A percentile compares a stretch with the other conserved stretches of the same genome.
Evolutionary conservation across 2,888 invertebrate species (phyloP).

Genomic region (Seira sanloemensis): DNA sequence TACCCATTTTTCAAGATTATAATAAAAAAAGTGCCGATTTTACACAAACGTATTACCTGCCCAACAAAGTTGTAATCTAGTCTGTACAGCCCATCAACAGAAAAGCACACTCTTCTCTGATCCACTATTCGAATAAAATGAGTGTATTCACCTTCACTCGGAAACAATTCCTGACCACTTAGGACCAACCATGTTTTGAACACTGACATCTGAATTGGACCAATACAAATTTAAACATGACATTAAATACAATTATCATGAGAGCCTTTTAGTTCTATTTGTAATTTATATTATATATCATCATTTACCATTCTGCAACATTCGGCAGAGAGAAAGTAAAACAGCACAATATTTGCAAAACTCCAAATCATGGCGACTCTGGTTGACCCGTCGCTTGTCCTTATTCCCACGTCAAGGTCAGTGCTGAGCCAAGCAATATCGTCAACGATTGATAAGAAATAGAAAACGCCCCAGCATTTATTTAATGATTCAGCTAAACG

Average conservation of each 20-base stretch:
- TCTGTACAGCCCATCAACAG: slow-evolving; percentile 42
- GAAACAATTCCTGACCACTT: slow-evolving; percentile 16
- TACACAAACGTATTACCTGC: slow-evolving; percentile 26
- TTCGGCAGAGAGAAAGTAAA: slow-evolving; percentile 30
- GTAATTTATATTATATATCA: not conserved
- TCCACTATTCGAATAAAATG: slow-evolving; percentile 41
- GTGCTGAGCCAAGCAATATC: slow-evolving; percentile 37
- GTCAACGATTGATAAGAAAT: slow-evolving; percentile 30
- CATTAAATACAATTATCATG: not conserved
- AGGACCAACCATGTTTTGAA: slow-evolving; percentile 43
- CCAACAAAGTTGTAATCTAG: slow-evolving; percentile 43
- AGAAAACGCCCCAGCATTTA: slow-evolving; percentile 27
- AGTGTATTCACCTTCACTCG: slow-evolving; percentile 22
- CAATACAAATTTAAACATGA: not conserved
- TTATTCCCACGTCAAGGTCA: slow-evolving; percentile 42
- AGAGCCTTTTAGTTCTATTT: not conserved
- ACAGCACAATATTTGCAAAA: slow-evolving; percentile 1
- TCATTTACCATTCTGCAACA: slow-evolving; percentile 36
- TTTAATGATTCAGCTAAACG: slow-evolving; percentile 2
- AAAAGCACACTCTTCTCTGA: slow-evolving; percentile 22
- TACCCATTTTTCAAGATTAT: too few species aligned
- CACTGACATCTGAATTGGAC: slow-evolving; percentile 24
- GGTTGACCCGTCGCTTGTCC: too few species aligned
- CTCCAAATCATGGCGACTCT: slow-evolving; percentile 5
- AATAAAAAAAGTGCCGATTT: too few species aligned